phyloP scores from a whole-genome alignment of 2,113 vertebrate genomes.

The Bujurquina vittata region DNA sequence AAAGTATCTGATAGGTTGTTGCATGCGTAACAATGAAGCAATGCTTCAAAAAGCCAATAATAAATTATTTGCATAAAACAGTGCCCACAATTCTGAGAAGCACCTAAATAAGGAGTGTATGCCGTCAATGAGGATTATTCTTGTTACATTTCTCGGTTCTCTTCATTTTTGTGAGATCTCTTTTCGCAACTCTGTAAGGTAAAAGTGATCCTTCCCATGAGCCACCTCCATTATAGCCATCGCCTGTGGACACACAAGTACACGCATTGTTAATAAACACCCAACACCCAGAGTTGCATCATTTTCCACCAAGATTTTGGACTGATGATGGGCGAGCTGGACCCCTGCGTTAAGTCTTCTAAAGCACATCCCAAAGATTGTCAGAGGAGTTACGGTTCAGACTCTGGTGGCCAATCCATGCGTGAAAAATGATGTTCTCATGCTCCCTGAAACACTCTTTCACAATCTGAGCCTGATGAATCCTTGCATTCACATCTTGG shows the following conservation, averaged over 20 bases:
- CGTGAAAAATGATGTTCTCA: too few relatives aligned
- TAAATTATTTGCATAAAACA: neutral
- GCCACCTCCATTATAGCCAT: constrained; percentile 94
- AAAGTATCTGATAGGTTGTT: constrained; percentile 18
- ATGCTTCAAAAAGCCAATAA: neutral
- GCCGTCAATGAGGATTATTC: constrained; percentile 5
- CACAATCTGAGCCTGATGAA: too few relatives aligned
- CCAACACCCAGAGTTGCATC: too few relatives aligned
- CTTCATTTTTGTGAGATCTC: constrained; percentile 82
- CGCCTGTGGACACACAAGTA: constrained; percentile 80
- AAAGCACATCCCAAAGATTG: too few relatives aligned
- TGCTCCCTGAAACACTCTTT: too few relatives aligned
- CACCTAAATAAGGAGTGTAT: constrained; percentile 3
- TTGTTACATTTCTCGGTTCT: neutral
- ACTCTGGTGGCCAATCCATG: too few relatives aligned
- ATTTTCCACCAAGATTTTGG: too few relatives aligned
- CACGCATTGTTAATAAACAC: neutral
- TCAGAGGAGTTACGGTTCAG: too few relatives aligned
- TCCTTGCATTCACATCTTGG: too few relatives aligned
- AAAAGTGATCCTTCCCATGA: constrained; percentile 93
- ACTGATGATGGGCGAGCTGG: too few relatives aligned
- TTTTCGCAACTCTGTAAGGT: constrained; percentile 87
- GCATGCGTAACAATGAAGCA: neutral
- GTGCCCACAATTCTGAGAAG: constrained; percentile 22
- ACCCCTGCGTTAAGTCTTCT: too few relatives aligned